Conservation (phyloP, 1,140 invertebrate genomes). For the Pseudoatta argentina region DNA sequence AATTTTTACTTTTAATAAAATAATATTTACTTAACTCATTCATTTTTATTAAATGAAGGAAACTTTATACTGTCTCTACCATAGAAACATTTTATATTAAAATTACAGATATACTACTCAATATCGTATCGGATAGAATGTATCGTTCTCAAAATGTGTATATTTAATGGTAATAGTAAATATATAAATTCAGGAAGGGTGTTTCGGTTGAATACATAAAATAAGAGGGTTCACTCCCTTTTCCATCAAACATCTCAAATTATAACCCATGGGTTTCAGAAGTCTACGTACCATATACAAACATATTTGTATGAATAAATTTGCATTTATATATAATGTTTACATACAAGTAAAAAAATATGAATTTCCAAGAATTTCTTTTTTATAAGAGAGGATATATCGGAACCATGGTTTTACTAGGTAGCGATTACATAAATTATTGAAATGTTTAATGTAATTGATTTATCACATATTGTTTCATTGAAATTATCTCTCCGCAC, state of each 20-base stretch:
- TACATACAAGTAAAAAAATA: conserved; percentile 33
- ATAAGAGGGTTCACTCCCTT: background rate
- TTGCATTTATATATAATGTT: background rate
- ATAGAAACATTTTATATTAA: background rate
- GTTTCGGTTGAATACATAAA: background rate
- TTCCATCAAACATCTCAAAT: conserved; percentile 28
- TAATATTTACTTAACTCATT: too few relatives aligned
- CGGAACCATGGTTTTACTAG: too few relatives aligned
- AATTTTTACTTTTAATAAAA: too few relatives aligned
- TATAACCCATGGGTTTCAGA: background rate
- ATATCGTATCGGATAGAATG: background rate
- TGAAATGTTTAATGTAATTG: conserved; percentile 19
- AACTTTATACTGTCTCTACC: background rate
- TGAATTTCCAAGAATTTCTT: background rate
- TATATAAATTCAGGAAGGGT: background rate
- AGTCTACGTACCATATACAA: background rate
- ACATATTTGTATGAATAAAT: conserved; percentile 38
- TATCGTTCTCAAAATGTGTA: too few relatives aligned
- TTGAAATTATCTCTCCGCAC: conserved; percentile 25
- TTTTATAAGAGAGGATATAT: background rate
- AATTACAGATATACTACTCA: background rate
- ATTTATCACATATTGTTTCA: conserved; percentile 19
- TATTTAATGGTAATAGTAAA: conserved; percentile 17
- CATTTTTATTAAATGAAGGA: background rate
- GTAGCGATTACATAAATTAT: background rate